Percentiles rank a stretch among this genome's conserved stretches.
Evolutionary conservation across 2,888 invertebrate genomes (phyloP).

Genomic region (Agrenia bidenticulata): DNA sequence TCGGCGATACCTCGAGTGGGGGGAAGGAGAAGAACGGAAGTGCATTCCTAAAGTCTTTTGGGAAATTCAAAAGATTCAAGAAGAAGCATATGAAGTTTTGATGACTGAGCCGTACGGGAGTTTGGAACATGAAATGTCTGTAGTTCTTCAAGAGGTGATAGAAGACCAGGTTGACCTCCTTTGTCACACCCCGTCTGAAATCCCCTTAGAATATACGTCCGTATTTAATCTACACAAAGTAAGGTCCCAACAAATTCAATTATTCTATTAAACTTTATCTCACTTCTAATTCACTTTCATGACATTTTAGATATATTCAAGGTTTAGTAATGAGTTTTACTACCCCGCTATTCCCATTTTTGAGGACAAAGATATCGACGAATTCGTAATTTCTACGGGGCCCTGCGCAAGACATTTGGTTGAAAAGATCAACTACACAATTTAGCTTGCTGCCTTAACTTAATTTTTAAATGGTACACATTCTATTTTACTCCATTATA

Average conservation of each 20-base stretch:
- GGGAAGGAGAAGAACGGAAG: not conserved
- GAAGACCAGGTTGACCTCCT: slow-evolving; percentile 31
- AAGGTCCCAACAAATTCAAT: no score
- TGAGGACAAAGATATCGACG: slow-evolving; percentile 32
- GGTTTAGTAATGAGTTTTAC: slow-evolving; percentile 26
- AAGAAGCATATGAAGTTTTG: slow-evolving; percentile 22
- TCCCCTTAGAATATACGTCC: slow-evolving; percentile 14
- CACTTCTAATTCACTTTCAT: no score
- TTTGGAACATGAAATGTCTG: slow-evolving; percentile 29
- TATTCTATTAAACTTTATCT: no score
- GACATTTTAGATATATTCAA: slow-evolving; percentile 17
- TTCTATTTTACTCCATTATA: no score
- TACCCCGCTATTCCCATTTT: slow-evolving; percentile 27
- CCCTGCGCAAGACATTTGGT: slow-evolving; percentile 18
- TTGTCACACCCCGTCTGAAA: not conserved
- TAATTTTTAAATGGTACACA: no score
- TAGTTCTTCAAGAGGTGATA: slow-evolving; percentile 25
- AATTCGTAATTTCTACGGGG: slow-evolving; percentile 25
- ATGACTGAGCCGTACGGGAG: slow-evolving; percentile 30
- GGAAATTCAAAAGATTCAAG: slow-evolving; percentile 27
- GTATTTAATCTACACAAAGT: slow-evolving; percentile 27
- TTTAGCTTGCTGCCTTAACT: not conserved
- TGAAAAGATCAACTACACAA: slow-evolving; percentile 6
- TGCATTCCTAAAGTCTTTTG: slow-evolving; percentile 26
- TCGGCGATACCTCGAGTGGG: slow-evolving; percentile 16